Evolutionary conservation across 2,888 invertebrate genomes (phyloP).

Genomic region (Ophraella communa): DNA sequence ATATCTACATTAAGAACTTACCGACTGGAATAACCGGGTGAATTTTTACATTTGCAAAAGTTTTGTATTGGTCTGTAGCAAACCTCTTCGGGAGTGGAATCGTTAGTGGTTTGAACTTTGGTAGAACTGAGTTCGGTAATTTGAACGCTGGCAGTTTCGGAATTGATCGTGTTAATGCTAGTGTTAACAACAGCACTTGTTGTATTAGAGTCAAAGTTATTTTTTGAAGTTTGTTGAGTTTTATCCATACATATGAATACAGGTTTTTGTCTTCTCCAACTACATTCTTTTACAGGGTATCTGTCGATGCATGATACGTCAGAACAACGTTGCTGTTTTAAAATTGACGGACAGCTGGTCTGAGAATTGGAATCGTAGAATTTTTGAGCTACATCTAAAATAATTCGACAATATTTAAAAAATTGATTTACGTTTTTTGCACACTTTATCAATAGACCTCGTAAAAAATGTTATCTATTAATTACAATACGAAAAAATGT

Average conservation of each 20-base stretch:
- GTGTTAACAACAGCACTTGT: not conserved
- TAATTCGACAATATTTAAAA: no score
- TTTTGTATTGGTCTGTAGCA: not conserved
- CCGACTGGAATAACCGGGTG: not conserved
- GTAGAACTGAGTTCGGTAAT: slow-evolving; percentile 5
- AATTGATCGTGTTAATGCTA: slow-evolving; percentile 11
- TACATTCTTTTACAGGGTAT: slow-evolving; percentile 19
- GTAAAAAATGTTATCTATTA: no score
- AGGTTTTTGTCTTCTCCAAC: not conserved
- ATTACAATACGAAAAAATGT: no score
- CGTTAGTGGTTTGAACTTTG: slow-evolving; percentile 2
- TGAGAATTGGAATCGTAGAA: slow-evolving; percentile 21
- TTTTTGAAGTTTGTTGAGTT: slow-evolving; percentile 23
- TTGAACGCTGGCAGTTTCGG: slow-evolving; percentile 15
- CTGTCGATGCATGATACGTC: slow-evolving; percentile 8
- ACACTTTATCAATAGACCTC: no score
- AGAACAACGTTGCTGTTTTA: slow-evolving; percentile 1
- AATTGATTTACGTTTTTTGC: no score
- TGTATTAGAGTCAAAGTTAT: not conserved
- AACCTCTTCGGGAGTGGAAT: slow-evolving; percentile 8
- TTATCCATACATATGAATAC: slow-evolving; percentile 23
- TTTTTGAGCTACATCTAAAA: not conserved
- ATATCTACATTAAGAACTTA: not conserved
- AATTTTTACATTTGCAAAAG: not conserved
- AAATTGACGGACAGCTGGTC: slow-evolving; percentile 21